Conservation (phyloP, 2,888 invertebrate genomes). For the Andrena dorsata region DNA sequence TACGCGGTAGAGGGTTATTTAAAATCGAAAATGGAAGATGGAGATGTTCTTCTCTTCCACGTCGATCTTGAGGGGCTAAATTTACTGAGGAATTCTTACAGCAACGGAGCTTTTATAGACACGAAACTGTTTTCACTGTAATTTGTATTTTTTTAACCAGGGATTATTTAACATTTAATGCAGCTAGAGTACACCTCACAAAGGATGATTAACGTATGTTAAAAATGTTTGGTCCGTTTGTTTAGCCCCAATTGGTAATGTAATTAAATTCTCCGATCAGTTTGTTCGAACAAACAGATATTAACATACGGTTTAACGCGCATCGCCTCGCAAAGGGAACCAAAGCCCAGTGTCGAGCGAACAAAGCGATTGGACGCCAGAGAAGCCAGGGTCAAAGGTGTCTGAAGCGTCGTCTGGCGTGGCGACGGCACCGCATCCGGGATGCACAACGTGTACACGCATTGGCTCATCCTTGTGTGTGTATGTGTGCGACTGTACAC, state of each 20-base stretch:
- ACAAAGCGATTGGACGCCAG: slow-evolving; percentile 34
- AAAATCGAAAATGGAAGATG: neutral
- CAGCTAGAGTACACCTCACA: too few relatives aligned
- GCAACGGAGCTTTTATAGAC: too few relatives aligned
- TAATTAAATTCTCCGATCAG: neutral
- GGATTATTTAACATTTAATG: too few relatives aligned
- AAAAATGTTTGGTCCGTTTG: too few relatives aligned
- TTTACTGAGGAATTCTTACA: neutral
- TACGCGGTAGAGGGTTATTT: neutral
- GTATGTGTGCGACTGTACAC: slow-evolving; percentile 19
- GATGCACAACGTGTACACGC: slow-evolving; percentile 20
- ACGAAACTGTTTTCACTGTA: neutral
- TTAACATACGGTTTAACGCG: neutral
- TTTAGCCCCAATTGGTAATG: too few relatives aligned
- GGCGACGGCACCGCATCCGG: slow-evolving; percentile 40
- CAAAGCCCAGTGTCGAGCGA: slow-evolving; percentile 30
- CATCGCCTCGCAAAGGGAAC: neutral
- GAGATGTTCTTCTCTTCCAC: neutral
- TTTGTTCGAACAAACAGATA: neutral
- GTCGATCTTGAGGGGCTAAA: too few relatives aligned
- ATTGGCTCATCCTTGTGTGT: neutral
- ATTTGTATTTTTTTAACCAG: too few relatives aligned
- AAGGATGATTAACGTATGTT: too few relatives aligned
- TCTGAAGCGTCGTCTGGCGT: slow-evolving; percentile 65
- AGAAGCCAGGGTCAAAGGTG: slow-evolving; percentile 56